A percentile compares a stretch with the other conserved stretches of the same genome.
Conservation (phyloP, 2,888 invertebrate genomes). For the Hyposoter didymator region DNA sequence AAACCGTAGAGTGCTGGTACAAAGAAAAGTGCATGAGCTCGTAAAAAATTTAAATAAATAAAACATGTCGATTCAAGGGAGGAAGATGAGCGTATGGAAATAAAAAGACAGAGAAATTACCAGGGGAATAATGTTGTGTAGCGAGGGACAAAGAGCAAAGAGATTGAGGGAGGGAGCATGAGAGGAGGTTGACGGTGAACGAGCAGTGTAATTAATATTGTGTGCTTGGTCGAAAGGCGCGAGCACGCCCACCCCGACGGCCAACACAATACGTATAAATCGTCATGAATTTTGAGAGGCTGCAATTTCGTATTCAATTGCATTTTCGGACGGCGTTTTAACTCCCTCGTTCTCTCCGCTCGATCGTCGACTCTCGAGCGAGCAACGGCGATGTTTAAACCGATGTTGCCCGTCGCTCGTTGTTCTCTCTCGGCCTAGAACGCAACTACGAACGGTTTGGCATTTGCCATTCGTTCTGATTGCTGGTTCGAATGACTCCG, state of each 20-base stretch:
- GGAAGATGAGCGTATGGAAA: background rate
- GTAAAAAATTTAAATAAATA: conserved; percentile 29
- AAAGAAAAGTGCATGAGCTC: conserved; percentile 24
- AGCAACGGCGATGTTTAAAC: conserved; percentile 31
- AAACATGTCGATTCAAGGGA: background rate
- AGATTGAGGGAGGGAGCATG: conserved; percentile 23
- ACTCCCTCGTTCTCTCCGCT: conserved; percentile 63
- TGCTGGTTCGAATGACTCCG: conserved; percentile 72
- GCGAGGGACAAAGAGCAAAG: background rate
- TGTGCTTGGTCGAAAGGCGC: conserved; percentile 70
- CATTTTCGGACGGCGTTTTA: conserved; percentile 71
- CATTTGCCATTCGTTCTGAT: conserved; percentile 71
- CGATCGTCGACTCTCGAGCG: conserved; percentile 55
- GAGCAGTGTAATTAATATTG: conserved; percentile 76
- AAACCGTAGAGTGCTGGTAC: background rate
- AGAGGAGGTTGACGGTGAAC: conserved; percentile 58
- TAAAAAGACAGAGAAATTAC: conserved; percentile 40
- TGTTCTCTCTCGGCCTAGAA: conserved; percentile 39
- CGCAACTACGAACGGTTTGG: conserved; percentile 55
- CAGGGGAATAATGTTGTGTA: conserved; percentile 42
- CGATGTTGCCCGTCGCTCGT: conserved; percentile 40
- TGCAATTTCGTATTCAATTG: conserved; percentile 78
- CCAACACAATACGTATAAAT: conserved; percentile 79
- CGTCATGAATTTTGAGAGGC: conserved; percentile 80
- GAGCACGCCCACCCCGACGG: conserved; percentile 75